Conservation (phyloP, 2,113 vertebrate genomes). For the Perognathus longimembris region DNA sequence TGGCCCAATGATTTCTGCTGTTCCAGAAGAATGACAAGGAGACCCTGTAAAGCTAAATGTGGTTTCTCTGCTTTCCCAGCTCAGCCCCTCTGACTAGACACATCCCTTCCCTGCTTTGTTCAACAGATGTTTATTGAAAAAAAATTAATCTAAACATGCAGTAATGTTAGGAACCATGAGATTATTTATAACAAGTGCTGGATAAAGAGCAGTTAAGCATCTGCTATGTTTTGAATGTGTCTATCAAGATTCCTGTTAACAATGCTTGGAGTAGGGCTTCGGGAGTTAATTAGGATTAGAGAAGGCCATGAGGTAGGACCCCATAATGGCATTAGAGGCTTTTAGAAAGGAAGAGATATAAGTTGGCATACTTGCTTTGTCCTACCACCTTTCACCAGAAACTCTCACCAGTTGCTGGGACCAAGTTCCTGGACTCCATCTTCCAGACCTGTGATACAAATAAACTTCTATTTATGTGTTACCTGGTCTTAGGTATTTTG, state of each 20-base stretch:
- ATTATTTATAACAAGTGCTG: background rate
- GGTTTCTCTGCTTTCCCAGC: background rate
- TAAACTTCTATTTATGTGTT: background rate
- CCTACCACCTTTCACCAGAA: background rate
- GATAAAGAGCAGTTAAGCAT: background rate
- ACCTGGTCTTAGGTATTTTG: background rate
- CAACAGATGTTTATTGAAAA: background rate
- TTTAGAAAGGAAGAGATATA: background rate
- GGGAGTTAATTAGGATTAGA: background rate
- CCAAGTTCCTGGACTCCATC: background rate
- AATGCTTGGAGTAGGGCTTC: background rate
- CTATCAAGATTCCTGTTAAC: background rate
- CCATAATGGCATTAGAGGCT: too few species aligned
- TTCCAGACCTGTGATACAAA: background rate
- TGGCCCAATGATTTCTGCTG: too few species aligned
- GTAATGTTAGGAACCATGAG: background rate
- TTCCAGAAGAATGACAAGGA: background rate
- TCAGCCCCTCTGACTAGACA: background rate
- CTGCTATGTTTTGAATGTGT: background rate
- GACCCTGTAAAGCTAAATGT: background rate
- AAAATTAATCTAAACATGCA: background rate
- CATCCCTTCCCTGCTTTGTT: background rate
- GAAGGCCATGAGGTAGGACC: background rate
- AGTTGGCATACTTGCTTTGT: background rate
- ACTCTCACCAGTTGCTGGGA: background rate